Evolutionary conservation across 2,797 vertebrate species (phyloP), one percentile per base, ranked within the genome.

Genomic region (Sphenodon punctatus): DNA sequence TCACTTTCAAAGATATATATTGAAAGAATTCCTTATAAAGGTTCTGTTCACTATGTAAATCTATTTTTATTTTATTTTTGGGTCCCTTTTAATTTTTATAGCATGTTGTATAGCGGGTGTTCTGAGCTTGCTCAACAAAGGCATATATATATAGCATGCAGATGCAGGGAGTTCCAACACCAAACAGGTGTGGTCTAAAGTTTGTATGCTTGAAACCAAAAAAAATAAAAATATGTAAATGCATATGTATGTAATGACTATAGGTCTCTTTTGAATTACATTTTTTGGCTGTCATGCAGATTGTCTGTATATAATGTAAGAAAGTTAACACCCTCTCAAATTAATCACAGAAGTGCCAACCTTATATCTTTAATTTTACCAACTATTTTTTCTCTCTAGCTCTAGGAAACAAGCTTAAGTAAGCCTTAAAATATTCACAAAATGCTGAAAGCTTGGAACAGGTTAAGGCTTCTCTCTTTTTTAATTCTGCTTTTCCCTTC

Each of bases 341-440:
- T 83, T 88, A 92, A 93, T 95, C 95, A 96, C 96, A 91, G 48
- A 97, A 97, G 96, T 96, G 95, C 96, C 96, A 95, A 95, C 89
- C 73, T 94, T 76, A 85, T 88, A 84, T 90, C 84, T 90, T 89
- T 83, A 75, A 71, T 92, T 87, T 87, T 82, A 88, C 87, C 61
- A 75, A 39, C 23, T 61, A 46, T 80, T 91, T 92, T 91, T 81
- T 82, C 64, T 90, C 85, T 92, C 88, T 90, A 60, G 82, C 77
- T 83, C 74, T 68, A 89, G 82, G 84, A 92, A 75, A 83, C 65
- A 89, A 91, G 91, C 77, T 93, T 92, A 89, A 93, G 30, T 64
- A 86, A 95, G 95, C 96, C 96, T 96, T 96, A 96, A 96, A 95
- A 85, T 91, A 93, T 36, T 81, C 79, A 92, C 76, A 86, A 91